Evolutionary conservation across 2,888 invertebrate genomes (phyloP).

Genomic region (Ophioninae sp.): DNA sequence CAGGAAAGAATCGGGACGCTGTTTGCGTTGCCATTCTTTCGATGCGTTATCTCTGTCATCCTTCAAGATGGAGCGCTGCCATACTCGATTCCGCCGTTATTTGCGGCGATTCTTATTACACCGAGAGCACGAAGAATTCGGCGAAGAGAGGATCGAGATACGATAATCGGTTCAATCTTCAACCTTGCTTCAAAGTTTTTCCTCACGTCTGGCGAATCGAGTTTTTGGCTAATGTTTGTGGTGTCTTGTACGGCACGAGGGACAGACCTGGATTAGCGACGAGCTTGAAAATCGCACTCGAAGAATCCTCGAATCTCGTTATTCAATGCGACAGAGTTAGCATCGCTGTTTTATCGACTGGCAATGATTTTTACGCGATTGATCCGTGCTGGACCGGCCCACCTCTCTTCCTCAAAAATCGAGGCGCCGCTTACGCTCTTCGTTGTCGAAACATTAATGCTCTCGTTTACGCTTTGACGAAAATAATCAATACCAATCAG

Average conservation of each 20-base stretch:
- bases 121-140: conserved; percentile 70
- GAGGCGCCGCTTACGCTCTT: conserved; percentile 75
- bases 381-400: conserved; percentile 78
- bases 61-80: conserved; percentile 75
- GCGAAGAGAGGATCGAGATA: conserved; percentile 62
- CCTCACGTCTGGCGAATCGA: conserved; percentile 75
- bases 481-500: conserved; percentile 76
- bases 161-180: conserved; percentile 72
- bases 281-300: conserved; percentile 65
- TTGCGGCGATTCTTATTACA: conserved; percentile 76
- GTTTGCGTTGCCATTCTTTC: conserved; percentile 74
- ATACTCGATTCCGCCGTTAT: conserved; percentile 77
- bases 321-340: conserved; percentile 74
- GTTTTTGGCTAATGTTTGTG: conserved; percentile 70
- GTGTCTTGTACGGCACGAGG: conserved; percentile 71
- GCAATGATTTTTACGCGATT: conserved; percentile 73
- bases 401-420: conserved; percentile 73
- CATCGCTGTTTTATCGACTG: conserved; percentile 68
- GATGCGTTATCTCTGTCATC: conserved; percentile 74
- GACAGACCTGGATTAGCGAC: conserved; percentile 66
- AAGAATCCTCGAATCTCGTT: conserved; percentile 69
- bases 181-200: conserved; percentile 71
- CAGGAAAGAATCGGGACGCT: conserved; percentile 75
- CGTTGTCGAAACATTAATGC: conserved; percentile 74
- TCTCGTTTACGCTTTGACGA: conserved; percentile 73